phyloP scores from a whole-genome alignment of 2,113 vertebrate genomes.

The Eupsittula cactorum region DNA sequence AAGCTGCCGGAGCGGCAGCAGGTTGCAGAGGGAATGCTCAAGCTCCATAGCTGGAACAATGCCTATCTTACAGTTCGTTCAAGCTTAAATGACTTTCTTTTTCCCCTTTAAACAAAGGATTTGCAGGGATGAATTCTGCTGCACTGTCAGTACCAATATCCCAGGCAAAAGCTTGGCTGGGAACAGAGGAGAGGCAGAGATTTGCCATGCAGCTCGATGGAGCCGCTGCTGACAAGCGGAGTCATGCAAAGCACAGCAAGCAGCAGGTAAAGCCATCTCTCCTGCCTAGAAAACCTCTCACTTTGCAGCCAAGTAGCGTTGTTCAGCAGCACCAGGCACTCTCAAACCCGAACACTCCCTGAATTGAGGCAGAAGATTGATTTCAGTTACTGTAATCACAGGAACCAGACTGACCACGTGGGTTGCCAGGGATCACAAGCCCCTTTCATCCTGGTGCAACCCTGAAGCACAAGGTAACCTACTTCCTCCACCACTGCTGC shows the following conservation, averaged over 20 bases:
- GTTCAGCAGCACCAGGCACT: neutral
- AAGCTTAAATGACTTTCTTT: neutral
- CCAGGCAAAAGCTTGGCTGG: neutral
- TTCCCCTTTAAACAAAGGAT: neutral
- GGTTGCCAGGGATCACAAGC: neutral
- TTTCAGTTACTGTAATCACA: neutral
- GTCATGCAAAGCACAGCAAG: neutral
- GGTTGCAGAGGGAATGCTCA: accelerated
- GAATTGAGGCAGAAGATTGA: neutral
- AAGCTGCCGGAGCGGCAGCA: neutral
- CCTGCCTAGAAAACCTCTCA: neutral
- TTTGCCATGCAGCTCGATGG: neutral
- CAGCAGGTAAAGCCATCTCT: neutral
- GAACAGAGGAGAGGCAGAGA: neutral
- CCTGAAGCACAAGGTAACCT: conserved; percentile 4
- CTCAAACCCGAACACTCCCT: neutral
- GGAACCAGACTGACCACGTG: neutral
- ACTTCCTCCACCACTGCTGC: neutral
- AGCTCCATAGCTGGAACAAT: accelerated
- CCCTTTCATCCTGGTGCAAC: neutral
- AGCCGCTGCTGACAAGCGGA: neutral
- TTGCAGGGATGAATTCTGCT: neutral
- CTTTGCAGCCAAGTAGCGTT: neutral
- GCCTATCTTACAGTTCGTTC: neutral
- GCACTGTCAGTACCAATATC: neutral